These are phyloP conservation scores for Sarcophaga subvicina DNA, from an alignment of 2,888 invertebrate species.

Conservation along the genomic window DNA sequence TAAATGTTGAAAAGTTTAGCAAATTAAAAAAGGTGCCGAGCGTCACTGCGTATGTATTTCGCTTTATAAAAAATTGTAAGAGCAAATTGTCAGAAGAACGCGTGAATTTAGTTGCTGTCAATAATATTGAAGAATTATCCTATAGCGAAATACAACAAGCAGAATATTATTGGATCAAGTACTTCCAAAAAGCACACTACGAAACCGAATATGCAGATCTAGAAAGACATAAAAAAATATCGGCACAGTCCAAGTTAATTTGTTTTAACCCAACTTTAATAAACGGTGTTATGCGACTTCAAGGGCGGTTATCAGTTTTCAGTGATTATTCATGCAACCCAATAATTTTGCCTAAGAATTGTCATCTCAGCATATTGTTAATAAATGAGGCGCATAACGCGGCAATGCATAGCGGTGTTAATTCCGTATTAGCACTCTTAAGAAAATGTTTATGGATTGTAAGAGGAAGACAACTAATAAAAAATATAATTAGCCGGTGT, in stretches of 20 bases:
- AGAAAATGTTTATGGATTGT: conserved; percentile 62
- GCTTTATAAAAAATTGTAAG: conserved; percentile 35
- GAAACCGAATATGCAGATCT: too few relatives aligned
- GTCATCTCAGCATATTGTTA: conserved; percentile 50
- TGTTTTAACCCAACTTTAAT: conserved; percentile 56
- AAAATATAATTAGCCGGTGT: conserved; percentile 51
- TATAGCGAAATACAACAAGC: too few relatives aligned
- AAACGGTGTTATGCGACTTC: conserved; percentile 30
- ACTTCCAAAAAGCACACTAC: too few relatives aligned
- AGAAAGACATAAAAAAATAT: too few relatives aligned
- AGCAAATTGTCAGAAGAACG: not conserved
- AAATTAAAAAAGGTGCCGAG: conserved; percentile 38
- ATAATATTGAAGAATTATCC: too few relatives aligned
- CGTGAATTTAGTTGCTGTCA: not conserved
- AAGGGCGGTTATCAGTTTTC: conserved; percentile 41
- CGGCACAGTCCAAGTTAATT: conserved; percentile 37
- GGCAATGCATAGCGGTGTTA: conserved; percentile 57
- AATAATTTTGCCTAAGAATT: conserved; percentile 61
- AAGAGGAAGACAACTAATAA: conserved; percentile 62
- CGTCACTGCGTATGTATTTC: conserved; percentile 45
- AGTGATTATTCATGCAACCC: conserved; percentile 45
- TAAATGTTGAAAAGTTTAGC: conserved; percentile 49
- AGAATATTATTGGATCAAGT: too few relatives aligned
- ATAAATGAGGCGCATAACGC: conserved; percentile 58
- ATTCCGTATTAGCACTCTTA: conserved; percentile 53